Percentiles rank a stretch among this genome's conserved stretches.
These are phyloP conservation scores for Pseudocheirus occidentalis DNA, from an alignment of 2,797 vertebrate genomes.

Conservation along the genomic window DNA sequence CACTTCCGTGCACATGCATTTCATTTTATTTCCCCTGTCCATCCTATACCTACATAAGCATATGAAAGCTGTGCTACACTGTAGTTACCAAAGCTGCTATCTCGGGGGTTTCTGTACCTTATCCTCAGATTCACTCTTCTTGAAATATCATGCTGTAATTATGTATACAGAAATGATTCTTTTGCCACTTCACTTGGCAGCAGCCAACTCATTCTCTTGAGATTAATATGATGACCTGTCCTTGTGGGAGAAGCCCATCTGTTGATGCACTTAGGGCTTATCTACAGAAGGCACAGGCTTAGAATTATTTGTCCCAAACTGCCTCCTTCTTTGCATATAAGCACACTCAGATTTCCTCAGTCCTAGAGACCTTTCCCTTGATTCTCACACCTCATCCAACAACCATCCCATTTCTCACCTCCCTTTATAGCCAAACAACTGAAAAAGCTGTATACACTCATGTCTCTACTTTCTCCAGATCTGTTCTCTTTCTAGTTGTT, in stretches of 20 bases:
- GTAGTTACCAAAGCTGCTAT: constrained; percentile 60
- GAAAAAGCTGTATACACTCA: background rate
- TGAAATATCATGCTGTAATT: constrained; percentile 81
- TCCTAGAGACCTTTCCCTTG: background rate
- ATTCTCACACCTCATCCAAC: background rate
- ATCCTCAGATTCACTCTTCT: constrained; percentile 76
- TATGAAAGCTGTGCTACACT: constrained; percentile 71
- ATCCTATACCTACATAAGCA: constrained; percentile 47
- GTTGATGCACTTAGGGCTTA: constrained; percentile 75
- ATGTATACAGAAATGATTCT: constrained; percentile 81
- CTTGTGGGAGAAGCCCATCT: constrained; percentile 81
- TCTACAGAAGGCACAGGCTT: constrained; percentile 74
- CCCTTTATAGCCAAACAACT: background rate
- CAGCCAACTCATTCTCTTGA: constrained; percentile 78
- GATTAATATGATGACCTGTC: constrained; percentile 79
- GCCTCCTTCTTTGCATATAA: constrained; percentile 71
- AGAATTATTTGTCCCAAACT: constrained; percentile 71
- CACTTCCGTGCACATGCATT: background rate
- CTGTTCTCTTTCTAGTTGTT: background rate
- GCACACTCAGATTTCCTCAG: background rate
- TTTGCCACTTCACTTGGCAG: constrained; percentile 79
- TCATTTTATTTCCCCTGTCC: constrained; percentile 54
- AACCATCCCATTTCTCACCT: background rate
- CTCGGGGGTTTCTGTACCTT: constrained; percentile 72
- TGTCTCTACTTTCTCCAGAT: background rate